Conservation (phyloP, 1,140 invertebrate genomes). For the Leucophenga varia region DNA sequence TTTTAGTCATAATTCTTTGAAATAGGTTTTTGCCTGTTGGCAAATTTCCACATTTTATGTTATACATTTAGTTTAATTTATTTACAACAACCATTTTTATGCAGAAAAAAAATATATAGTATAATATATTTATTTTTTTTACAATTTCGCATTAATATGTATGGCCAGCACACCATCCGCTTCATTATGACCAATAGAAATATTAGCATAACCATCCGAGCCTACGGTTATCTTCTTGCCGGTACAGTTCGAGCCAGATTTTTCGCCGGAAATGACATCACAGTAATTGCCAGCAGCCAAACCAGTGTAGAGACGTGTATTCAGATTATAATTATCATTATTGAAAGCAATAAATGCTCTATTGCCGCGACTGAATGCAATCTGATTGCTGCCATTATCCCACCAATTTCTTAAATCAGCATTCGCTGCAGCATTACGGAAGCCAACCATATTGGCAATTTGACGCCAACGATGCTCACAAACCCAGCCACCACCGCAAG, state of each 20-base stretch:
- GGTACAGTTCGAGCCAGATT: conserved; percentile 65
- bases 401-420: conserved; percentile 69
- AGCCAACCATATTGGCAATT: conserved; percentile 82
- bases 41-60: too few relatives aligned
- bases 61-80: too few relatives aligned
- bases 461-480: conserved; percentile 90
- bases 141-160: conserved; percentile 61
- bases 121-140: too few relatives aligned
- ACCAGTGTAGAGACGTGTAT: conserved; percentile 65
- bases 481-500: conserved; percentile 72
- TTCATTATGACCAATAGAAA: conserved; percentile 60
- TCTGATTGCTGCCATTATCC: conserved; percentile 75
- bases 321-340: conserved; percentile 62
- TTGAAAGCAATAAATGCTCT: conserved; percentile 77
- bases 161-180: conserved; percentile 78
- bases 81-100: too few relatives aligned
- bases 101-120: too few relatives aligned
- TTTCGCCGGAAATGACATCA: conserved; percentile 77
- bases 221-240: conserved; percentile 70
- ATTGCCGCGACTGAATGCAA: conserved; percentile 73
- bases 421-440: conserved; percentile 67
- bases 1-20: too few relatives aligned
- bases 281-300: conserved; percentile 80
- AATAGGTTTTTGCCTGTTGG: too few relatives aligned
- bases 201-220: conserved; percentile 64